Evolutionary conservation across 30 jellyfish, hydroid and myxozoan genomes (phyloP), one percentile per base, ranked within the genome.

Genomic region (Morbakka virulenta): DNA sequence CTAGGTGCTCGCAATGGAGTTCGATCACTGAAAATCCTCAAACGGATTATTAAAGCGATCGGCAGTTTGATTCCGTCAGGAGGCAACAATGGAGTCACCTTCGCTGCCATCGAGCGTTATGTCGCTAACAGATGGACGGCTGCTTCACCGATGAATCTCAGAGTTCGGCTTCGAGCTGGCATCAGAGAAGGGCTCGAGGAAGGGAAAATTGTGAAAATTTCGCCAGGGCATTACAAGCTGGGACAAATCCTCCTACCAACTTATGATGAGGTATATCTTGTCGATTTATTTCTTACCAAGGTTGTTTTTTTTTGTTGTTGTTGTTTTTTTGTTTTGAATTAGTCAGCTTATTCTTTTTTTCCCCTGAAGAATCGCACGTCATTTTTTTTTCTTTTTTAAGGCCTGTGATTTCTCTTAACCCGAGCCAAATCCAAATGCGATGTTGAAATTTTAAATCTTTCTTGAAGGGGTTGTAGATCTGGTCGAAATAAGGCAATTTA

Each of bases 111-210:
- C 41, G 89, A 84, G 33, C 21, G 89, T n/a, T 84, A 32, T 50
- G 41, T 84, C 67, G 53, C 95, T 17, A 0, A 88, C 23, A 79
- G 76, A 57, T 84, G 89, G 89, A 81, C 89, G 28, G 33, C 87
- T 11, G 52, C 95, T 0, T 84, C 95, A 1, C 29, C 67, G 22
- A 85, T 84, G 35, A 84, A 79, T 27, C 76, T 74, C 50, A 65
- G 87, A 31, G 87, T 84, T 17, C 69, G 95, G 32, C 85, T 84
- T 6, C 49, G 88, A 31, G 75, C 95, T 0, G 87, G 82, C 17
- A 52, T 84, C 3, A 52, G 95, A 50, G 95, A 84, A 67, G 95
- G 95, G 17, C 35, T 75, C 9, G 95, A 73, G 30, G 87, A 75
- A 29, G 87, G 89, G 36, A 74, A 81, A 64, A 74, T 84, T 36